Evolutionary conservation across 2,888 invertebrate genomes (phyloP).

Genomic region (Oscheius onirici): DNA sequence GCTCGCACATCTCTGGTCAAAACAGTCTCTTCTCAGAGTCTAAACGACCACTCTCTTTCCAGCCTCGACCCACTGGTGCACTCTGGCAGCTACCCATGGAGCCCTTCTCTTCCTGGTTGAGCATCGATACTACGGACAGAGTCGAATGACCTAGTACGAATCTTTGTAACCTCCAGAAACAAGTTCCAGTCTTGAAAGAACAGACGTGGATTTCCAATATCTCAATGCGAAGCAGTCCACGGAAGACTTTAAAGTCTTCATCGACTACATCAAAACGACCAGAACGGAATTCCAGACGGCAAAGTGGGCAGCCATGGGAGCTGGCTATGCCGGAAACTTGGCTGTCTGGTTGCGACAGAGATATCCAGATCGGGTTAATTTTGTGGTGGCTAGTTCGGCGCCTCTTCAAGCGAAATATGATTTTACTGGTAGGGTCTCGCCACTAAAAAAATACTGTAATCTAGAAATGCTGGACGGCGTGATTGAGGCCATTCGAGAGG

Average conservation of each 20-base stretch:
- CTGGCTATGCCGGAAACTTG: constrained; percentile 19
- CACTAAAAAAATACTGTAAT: constrained; percentile 12
- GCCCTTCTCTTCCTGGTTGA: constrained; percentile 10
- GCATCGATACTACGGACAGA: constrained; percentile 20
- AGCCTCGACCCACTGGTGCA: constrained; percentile 15
- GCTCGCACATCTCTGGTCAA: too few species aligned
- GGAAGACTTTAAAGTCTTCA: constrained; percentile 8
- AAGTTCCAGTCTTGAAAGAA: not conserved
- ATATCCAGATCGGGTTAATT: not conserved
- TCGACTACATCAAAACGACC: not conserved
- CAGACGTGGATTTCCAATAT: not conserved
- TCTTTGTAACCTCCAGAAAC: not conserved
- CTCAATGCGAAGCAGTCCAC: constrained; percentile 16
- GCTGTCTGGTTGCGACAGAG: constrained; percentile 6
- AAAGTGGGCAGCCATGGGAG: constrained; percentile 19
- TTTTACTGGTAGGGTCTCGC: constrained; percentile 32
- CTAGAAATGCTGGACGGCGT: constrained; percentile 84
- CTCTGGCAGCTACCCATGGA: constrained; percentile 3
- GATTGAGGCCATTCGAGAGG: constrained; percentile 79
- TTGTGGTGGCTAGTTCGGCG: constrained; percentile 4
- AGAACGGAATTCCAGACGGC: not conserved
- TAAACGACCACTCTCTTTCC: not conserved
- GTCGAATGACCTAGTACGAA: not conserved
- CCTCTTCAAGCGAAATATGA: constrained; percentile 23
- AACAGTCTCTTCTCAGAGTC: not conserved